These are phyloP conservation scores for Cantharis rufa DNA, from an alignment of 2,888 invertebrate species.

Conservation along the genomic window DNA sequence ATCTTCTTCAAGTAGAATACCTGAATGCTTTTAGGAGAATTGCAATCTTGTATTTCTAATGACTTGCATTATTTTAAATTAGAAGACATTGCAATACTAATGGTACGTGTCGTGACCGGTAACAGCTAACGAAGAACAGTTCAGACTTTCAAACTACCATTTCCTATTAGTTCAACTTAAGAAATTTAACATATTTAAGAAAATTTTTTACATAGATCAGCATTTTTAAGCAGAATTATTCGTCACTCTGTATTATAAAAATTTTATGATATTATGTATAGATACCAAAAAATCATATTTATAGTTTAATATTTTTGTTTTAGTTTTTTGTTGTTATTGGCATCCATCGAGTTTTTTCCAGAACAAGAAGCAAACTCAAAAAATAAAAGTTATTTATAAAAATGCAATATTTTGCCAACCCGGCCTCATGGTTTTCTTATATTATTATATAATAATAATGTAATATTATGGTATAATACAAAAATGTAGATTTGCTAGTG, in stretches of 20 bases:
- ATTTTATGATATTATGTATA: too few relatives aligned
- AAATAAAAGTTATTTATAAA: too few relatives aligned
- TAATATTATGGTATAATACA: too few relatives aligned
- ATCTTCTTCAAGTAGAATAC: neutral
- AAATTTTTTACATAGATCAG: too few relatives aligned
- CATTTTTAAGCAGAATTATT: neutral
- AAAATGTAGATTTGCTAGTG: too few relatives aligned
- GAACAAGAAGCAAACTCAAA: too few relatives aligned
- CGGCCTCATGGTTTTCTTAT: too few relatives aligned
- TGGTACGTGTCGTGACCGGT: neutral
- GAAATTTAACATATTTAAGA: too few relatives aligned
- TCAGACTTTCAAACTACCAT: neutral
- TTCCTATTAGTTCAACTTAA: neutral
- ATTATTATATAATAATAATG: too few relatives aligned
- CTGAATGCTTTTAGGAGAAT: neutral
- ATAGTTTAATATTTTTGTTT: too few relatives aligned
- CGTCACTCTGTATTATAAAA: neutral
- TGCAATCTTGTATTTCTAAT: neutral
- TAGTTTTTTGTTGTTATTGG: neutral
- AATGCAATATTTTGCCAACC: too few relatives aligned
- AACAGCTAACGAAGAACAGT: neutral
- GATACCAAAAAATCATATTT: too few relatives aligned
- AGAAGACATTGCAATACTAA: neutral
- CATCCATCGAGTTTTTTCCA: neutral
- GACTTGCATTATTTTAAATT: neutral